Base-by-base conservation (phyloP, 1,140 invertebrate species). In the Gerris buenoi region DNA sequence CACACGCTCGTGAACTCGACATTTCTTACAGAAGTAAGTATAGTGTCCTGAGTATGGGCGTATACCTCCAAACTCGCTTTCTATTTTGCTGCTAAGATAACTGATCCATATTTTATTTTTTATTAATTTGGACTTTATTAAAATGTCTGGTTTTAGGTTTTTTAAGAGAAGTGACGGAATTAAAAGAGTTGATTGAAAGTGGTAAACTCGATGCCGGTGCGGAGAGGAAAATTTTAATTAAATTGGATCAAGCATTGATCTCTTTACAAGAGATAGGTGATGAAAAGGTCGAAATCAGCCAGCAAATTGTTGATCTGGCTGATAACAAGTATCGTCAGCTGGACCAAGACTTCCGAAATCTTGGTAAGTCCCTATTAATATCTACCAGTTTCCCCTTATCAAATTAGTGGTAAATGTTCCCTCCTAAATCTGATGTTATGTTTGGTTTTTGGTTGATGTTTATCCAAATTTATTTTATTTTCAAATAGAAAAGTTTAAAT, bases 221-320 rank as follows among this genome's bases (percentile, higher is more conserved):
- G 22, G 65, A 68, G 57, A 63, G 68, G 28, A 69, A 69, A 61
- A 65, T 56, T 1, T 22, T 69, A 1, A 61, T 23, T 2, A 67
- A 67, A 27, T 83, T 94, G 65, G 89, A 94, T 71, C 83, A 89
- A 73, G 83, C 86, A 60, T 76, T 96, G 1, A 93, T 96, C 60
- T 84, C 86, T 46, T 88, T 91, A 15, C 91, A 96, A 77, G 93
- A 97, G 79, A 85, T 95, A 64, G 93, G 93, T 5, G 95, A 97
- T 80, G 92, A 95, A 74, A 97, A 97, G 77, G 80, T 97, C 66
- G 88, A 91, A 73, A 84, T 95, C 68, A 84, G 93, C 1, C 89
- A 93, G 75, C 81, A 87, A 63, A 84, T 97, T 66, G 86, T 90
- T 74, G 94, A 97, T 77, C 84, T 92, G 23, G 93, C 97, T 74